Evolutionary conservation across 1,140 invertebrate genomes (phyloP), one percentile per base, ranked within the genome.

Genomic region (Reticulitermes speratus): DNA sequence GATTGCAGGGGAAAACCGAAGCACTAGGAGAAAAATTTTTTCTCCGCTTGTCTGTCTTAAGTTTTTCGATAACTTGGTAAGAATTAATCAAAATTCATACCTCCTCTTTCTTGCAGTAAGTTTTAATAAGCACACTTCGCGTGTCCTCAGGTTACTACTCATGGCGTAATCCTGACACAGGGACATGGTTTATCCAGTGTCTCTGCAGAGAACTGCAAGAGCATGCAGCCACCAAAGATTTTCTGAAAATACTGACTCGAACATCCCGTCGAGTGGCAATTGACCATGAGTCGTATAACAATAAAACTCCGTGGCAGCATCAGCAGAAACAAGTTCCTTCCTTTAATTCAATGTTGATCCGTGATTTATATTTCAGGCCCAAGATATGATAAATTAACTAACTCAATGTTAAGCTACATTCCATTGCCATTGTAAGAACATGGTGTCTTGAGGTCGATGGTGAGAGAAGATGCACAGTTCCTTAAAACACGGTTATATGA

Each of bases 101-200:
- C 38, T 38, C 38, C 38, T 38, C 38, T 38, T 38, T 38, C 38
- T 38, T 38, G 38, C 2, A 38, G 38, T 38, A 38, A 38, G 38
- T 38, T 16, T 16, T 16, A 48, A 16, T 16, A 11, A 48, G 48
- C 48, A 48, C 16, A 48, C 16, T 48, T 1, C 0, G 1, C 7
- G 3, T 90, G 88, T 38, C 87, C 38, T 38, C 86, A 95, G 95
- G 95, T 87, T 95, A 93, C 87, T 95, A 92, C 89, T 94, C 95
- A 0, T 96, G 95, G 94, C 90, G 95, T 48, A 94, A 95, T 90
- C 93, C 93, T 8, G 90, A 90, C 11, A 90, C 92, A 52, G 94
- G 94, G 0, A 94, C 95, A 0, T 96, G 95, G 95, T 96, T 96
- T 89, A 92, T 96, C 25, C 95, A 96, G 88, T 92, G 93, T 52